Evolutionary conservation across 23 tunicate species (phyloP).

Genomic region (Diplosoma virens): DNA sequence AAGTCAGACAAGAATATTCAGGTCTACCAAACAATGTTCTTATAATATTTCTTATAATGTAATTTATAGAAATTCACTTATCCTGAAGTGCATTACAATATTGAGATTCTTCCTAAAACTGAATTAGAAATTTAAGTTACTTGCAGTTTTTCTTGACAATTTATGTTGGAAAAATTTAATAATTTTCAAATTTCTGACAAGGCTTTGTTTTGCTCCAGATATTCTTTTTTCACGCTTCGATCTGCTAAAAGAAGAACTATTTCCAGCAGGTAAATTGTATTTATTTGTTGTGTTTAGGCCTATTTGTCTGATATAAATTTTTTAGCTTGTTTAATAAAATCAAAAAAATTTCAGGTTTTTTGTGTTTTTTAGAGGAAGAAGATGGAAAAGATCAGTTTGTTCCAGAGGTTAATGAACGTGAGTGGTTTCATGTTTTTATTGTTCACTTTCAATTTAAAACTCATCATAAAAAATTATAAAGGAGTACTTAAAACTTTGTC

Average conservation of each 20-base stretch:
- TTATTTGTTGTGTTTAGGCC: too few species aligned
- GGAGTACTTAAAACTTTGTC: background rate
- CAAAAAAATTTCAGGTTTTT: background rate
- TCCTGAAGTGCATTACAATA: too few species aligned
- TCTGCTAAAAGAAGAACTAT: slow-evolving; percentile 30
- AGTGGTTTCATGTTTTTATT: slow-evolving; percentile 5
- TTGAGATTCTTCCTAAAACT: too few species aligned
- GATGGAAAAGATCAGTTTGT: slow-evolving; percentile 86
- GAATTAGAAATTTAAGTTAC: too few species aligned
- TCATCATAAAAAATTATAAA: background rate
- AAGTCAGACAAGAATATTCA: too few species aligned
- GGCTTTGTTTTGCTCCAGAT: slow-evolving; percentile 7
- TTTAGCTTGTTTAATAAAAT: background rate
- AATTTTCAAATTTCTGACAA: too few species aligned
- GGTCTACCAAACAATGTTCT: too few species aligned
- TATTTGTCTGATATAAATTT: too few species aligned
- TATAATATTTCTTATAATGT: too few species aligned
- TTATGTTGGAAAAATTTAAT: too few species aligned
- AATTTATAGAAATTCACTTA: too few species aligned
- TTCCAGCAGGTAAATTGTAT: slow-evolving; percentile 32
- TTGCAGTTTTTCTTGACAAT: too few species aligned
- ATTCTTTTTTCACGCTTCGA: slow-evolving; percentile 22
- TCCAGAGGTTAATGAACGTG: slow-evolving; percentile 86
- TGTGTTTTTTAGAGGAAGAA: slow-evolving; percentile 33
- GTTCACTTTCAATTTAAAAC: background rate